These are phyloP conservation scores for Meandrusa payeni DNA, from an alignment of 2,888 invertebrate species.

Conservation along the genomic window DNA sequence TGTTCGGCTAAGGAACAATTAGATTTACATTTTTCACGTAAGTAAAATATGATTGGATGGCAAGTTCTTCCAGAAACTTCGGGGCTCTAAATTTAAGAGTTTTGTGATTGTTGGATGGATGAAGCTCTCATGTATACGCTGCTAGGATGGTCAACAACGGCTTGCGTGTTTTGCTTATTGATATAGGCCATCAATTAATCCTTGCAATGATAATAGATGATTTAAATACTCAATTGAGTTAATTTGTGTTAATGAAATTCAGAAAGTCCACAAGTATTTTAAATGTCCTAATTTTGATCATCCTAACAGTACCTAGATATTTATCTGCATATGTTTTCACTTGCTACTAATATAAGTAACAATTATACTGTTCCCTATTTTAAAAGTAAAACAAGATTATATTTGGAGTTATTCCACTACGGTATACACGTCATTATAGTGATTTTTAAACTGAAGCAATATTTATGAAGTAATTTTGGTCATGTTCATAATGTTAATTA, in stretches of 20 bases:
- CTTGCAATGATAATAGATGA: background rate
- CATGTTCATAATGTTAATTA: conserved; percentile 50
- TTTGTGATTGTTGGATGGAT: conserved; percentile 46
- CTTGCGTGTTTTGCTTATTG: conserved; percentile 30
- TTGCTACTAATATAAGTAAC: conserved; percentile 46
- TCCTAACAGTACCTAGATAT: conserved; percentile 45
- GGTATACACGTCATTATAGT: conserved; percentile 40
- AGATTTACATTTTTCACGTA: conserved; percentile 20
- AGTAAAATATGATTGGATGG: conserved; percentile 28
- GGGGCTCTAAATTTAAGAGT: conserved; percentile 31
- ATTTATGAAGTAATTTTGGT: conserved; percentile 46
- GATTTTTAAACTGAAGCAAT: conserved; percentile 39
- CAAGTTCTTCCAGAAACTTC: conserved; percentile 18
- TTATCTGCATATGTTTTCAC: conserved; percentile 51
- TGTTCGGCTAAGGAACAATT: conserved; percentile 11
- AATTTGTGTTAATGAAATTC: no score
- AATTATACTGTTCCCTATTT: conserved; percentile 54
- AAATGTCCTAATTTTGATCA: conserved; percentile 37
- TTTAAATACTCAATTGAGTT: no score
- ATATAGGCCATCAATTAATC: conserved; percentile 16
- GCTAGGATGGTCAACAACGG: conserved; percentile 54
- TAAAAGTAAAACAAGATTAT: conserved; percentile 53
- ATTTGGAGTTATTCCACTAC: conserved; percentile 52
- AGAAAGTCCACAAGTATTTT: no score
- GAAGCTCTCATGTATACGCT: conserved; percentile 55